Evolutionary conservation across 2,888 invertebrate species (phyloP).

Genomic region (Tetranychus piercei): DNA sequence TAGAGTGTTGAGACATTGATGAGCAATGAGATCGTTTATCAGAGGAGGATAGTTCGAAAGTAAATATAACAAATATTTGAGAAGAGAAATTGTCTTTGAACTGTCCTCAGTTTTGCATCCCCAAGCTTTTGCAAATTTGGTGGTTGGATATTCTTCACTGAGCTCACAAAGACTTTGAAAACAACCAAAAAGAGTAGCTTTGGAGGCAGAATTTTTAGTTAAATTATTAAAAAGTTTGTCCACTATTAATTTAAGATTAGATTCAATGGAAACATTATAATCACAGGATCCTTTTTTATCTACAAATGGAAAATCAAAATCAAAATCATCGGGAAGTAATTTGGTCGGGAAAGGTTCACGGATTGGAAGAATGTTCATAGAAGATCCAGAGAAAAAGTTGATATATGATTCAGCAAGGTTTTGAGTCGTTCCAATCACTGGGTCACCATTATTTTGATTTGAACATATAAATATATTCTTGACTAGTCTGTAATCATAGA

Average conservation of each 20-base stretch:
- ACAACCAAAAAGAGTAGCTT: conserved; percentile 38
- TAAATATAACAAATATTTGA: conserved; percentile 15
- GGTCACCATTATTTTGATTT: background rate
- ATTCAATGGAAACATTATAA: background rate
- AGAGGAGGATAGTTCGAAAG: conserved; percentile 38
- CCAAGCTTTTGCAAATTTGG: conserved; percentile 34
- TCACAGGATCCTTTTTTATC: background rate
- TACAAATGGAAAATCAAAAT: conserved; percentile 12
- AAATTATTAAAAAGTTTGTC: background rate
- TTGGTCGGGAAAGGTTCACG: background rate
- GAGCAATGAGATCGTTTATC: conserved; percentile 40
- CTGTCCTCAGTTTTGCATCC: background rate
- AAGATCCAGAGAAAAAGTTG: background rate
- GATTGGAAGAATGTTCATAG: background rate
- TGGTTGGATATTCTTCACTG: conserved; percentile 47
- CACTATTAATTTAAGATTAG: conserved; percentile 4
- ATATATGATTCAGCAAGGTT: conserved; percentile 2
- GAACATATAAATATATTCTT: conserved; percentile 8
- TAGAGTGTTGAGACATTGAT: conserved; percentile 38
- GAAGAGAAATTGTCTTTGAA: background rate
- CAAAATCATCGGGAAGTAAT: conserved; percentile 10
- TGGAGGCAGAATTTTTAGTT: conserved; percentile 11
- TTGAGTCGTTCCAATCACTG: background rate
- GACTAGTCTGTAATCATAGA: background rate
- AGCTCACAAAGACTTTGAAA: conserved; percentile 49